These are phyloP conservation scores for Andrena fulva DNA, from an alignment of 2,888 invertebrate species.

Conservation along the genomic window DNA sequence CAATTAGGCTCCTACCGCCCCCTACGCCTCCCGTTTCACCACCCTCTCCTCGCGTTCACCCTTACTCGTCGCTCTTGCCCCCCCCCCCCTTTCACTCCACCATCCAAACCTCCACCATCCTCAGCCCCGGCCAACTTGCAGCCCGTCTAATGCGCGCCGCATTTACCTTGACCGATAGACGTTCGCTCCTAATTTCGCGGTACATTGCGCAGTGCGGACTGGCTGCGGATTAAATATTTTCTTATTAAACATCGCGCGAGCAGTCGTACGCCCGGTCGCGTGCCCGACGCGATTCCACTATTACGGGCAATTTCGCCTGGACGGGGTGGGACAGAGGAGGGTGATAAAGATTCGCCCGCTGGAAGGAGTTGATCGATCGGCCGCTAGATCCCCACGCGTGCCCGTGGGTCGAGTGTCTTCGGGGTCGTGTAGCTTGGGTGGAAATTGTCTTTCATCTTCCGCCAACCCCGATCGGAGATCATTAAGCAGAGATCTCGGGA, in stretches of 20 bases:
- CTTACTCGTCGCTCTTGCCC: constrained; percentile 20
- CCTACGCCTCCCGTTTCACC: constrained; percentile 41
- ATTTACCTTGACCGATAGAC: constrained; percentile 83
- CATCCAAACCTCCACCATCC: constrained; percentile 2
- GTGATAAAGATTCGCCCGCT: constrained; percentile 2
- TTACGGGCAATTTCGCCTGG: constrained; percentile 23
- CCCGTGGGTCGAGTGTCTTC: neutral
- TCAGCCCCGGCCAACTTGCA: constrained; percentile 61
- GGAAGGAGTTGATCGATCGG: constrained; percentile 18
- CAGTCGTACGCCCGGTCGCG: neutral
- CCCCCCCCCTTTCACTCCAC: constrained; percentile 1
- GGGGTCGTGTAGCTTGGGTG: neutral
- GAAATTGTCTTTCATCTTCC: neutral
- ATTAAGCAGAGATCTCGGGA: too few relatives aligned
- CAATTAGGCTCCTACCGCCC: constrained; percentile 81
- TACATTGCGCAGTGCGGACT: constrained; percentile 70
- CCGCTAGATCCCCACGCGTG: constrained; percentile 6
- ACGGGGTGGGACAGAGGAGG: neutral
- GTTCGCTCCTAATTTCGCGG: constrained; percentile 74
- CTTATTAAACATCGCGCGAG: constrained; percentile 55
- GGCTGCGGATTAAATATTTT: constrained; percentile 67
- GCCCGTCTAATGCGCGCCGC: constrained; percentile 79
- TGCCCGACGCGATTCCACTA: neutral
- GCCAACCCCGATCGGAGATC: too few relatives aligned
- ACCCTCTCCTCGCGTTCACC: constrained; percentile 32